Evolutionary conservation across 2,113 vertebrate species (phyloP).

Genomic region (Scortum barcoo): DNA sequence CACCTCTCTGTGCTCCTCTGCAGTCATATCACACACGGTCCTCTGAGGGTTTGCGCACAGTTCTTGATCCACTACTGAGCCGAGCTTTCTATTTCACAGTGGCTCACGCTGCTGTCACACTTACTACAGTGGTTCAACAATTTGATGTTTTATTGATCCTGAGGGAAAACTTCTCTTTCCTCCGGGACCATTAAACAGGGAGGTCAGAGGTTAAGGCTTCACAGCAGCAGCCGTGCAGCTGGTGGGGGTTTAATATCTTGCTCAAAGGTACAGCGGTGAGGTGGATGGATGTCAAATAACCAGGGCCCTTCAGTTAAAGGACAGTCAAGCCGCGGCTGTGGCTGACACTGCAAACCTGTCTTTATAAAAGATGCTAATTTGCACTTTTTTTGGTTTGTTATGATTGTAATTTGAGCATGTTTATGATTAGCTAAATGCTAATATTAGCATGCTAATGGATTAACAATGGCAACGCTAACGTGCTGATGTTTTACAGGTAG

Average conservation of each 20-base stretch:
- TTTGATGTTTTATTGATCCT: constrained; percentile 12
- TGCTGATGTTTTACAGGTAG: background rate
- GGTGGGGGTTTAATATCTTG: background rate
- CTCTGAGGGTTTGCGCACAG: background rate
- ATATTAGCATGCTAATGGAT: too few species aligned
- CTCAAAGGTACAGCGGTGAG: constrained; percentile 3
- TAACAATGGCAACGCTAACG: too few species aligned
- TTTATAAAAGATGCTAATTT: background rate
- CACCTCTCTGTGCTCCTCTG: background rate
- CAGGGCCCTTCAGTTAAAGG: background rate
- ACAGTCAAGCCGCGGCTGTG: background rate
- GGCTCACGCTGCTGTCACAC: constrained; percentile 18
- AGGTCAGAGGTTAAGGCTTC: constrained; percentile 22
- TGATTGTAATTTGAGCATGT: too few species aligned
- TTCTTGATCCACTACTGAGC: background rate
- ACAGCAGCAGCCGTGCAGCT: background rate
- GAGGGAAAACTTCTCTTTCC: constrained; percentile 2
- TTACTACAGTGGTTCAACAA: constrained; percentile 14
- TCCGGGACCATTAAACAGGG: background rate
- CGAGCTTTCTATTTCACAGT: constrained; percentile 30
- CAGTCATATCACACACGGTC: constrained; percentile 29
- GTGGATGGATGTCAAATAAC: background rate
- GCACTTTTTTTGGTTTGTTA: too few species aligned
- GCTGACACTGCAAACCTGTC: background rate
- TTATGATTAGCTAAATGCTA: too few species aligned